Percentiles rank a stretch among this genome's conserved stretches.
phyloP scores from a whole-genome alignment of 2,113 vertebrate species.

The Trachemys scripta region DNA sequence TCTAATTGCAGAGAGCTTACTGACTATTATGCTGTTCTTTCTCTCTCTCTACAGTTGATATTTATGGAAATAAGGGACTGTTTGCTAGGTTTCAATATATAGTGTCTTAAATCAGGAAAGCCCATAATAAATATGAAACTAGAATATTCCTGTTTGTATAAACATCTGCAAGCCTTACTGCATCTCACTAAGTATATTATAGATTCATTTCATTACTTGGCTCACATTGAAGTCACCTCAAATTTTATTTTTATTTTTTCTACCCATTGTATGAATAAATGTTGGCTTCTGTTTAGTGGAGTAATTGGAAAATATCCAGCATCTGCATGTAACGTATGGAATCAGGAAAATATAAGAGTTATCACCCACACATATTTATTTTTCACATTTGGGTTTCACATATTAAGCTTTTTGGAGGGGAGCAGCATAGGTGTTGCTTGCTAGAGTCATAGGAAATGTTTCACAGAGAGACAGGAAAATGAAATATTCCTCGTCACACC shows the following conservation, averaged over 20 bases:
- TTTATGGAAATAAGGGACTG: slow-evolving; percentile 78
- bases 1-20: slow-evolving; percentile 66
- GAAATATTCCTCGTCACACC: background rate
- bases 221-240: slow-evolving; percentile 83
- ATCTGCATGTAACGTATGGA: slow-evolving; percentile 36
- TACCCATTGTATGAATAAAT: slow-evolving; percentile 68
- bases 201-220: slow-evolving; percentile 79
- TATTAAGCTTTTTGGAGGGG: background rate
- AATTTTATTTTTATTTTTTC: slow-evolving; percentile 74
- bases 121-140: slow-evolving; percentile 79
- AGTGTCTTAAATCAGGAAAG: slow-evolving; percentile 78
- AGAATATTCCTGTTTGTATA: slow-evolving; percentile 78
- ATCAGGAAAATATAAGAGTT: slow-evolving; percentile 5
- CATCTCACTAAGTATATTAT: slow-evolving; percentile 82
- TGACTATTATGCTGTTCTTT: slow-evolving; percentile 54
- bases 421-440: background rate
- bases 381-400: background rate
- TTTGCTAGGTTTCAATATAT: slow-evolving; percentile 78
- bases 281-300: slow-evolving; percentile 67
- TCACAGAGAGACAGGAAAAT: background rate
- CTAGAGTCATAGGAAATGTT: background rate
- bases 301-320: slow-evolving; percentile 61
- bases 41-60: slow-evolving; percentile 43
- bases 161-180: slow-evolving; percentile 79
- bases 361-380: slow-evolving; percentile 19